Base-by-base conservation (phyloP, 1,140 invertebrate genomes). In the Drosophila kanapiae region DNA sequence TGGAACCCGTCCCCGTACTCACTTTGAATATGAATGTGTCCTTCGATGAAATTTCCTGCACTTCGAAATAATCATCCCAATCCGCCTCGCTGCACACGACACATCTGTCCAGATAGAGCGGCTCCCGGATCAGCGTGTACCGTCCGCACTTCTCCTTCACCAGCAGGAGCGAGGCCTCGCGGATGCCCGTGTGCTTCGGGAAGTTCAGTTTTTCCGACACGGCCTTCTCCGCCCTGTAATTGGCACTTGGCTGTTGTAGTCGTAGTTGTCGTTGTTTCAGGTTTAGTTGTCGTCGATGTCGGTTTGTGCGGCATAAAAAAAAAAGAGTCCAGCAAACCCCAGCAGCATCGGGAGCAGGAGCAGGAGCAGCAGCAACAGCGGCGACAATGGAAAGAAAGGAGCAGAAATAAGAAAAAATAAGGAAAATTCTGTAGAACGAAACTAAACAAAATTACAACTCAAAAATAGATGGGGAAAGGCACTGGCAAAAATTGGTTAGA, bases 21-120 rank as follows among this genome's bases (percentile, higher is more conserved):
- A 98, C 98, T 96, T 99, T 99, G 93, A 99, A 97, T 91, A 98
- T 96, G 94, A 96, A 98, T 51, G 98, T 97, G 91, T 99, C 98
- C 94, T 98, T 98, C 57, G 97, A 97, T 72, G 96, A 95, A 71
- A 98, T 95, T 94, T 99, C 98, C 93, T 98, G 97, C 80, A 99
- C 95, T 95, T 99, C 98, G 93, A 99, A 98, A 92, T 98, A 98
- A 93, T 98, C 97, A 92, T 98, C 97, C 86, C 96, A 96, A 87
- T 98, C 97, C 53, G 96, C 95, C 88, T 98, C 97, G 75, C 96
- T 96, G 79, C 96, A 97, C 43, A 99, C 96, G 65, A 99, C 96
- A 93, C 97, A 98, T 85, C 96, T 95, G 92, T 98, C 97, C 75
- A 99, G 94, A 93, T 96, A 96, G 57, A 99, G 94, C 33, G 98